Base-by-base conservation (phyloP, 2,113 vertebrate species). In the Engystomops pustulosus region DNA sequence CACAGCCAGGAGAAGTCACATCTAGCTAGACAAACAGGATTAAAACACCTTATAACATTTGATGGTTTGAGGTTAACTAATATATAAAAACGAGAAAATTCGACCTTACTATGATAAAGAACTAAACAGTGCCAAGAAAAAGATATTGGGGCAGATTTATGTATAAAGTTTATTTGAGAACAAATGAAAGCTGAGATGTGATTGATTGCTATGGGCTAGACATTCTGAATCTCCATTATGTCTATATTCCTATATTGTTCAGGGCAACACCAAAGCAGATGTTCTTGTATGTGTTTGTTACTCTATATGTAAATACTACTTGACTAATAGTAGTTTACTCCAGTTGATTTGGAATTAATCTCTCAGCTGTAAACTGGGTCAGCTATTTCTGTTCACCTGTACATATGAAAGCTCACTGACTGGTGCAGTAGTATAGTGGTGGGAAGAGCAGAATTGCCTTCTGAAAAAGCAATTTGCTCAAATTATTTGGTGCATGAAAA, bases 321-420 rank as follows among this genome's bases (percentile, higher is more conserved):
- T 34, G 62, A 67, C 62, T 67, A 34, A 67, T 34, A 34, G 58
- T 27, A 60, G 62, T 67, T 67, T 30, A 67, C 32, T 67, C 62
- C 30, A 67, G 62, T 67, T 67, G 62, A 67, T 18, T 67, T 67
- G 62, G 62, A 34, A 67, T 34, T 67, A 67, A 67, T 67, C 62
- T 67, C 27, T 34, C 15, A 2, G 62, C 34, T 67, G 62, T 67
- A 67, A 67, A 34, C 62, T 67, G 30, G 62, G 62, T 67, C 62
- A 67, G 30, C 62, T 67, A 67, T 67, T 67, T 67, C 62, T 67
- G 62, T 67, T 67, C 62, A 67, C 62, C 30, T 17, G 30, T 34
- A 23, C 30, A 18, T 34, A 2, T 67, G 14, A 32, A 17, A 34
- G 14, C 62, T 67, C 62, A 32, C 30, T 67, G 62, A 3, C 62